phyloP scores from a whole-genome alignment of 2,113 vertebrate species.

The Smithornis capensis region DNA sequence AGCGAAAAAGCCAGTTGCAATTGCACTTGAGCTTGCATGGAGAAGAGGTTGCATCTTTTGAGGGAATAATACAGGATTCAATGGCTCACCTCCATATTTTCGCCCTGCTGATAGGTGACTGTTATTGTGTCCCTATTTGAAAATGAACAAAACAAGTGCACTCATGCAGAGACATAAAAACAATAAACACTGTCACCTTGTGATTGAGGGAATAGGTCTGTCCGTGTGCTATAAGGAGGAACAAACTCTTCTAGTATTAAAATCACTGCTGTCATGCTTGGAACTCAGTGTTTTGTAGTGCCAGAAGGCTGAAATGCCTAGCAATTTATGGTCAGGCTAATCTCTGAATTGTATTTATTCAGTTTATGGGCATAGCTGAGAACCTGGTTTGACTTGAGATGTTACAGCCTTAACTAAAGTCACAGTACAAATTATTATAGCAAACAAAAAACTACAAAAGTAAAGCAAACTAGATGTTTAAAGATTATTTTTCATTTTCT shows the following conservation, averaged over 20 bases:
- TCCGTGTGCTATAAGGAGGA: background rate
- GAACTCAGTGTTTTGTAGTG: background rate
- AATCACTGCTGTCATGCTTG: background rate
- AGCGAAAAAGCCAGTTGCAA: background rate
- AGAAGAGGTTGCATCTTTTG: background rate
- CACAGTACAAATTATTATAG: background rate
- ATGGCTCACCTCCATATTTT: background rate
- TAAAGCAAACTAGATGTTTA: background rate
- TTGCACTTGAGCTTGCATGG: background rate
- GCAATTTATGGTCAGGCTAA: background rate
- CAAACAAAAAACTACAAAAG: background rate
- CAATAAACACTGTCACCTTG: background rate
- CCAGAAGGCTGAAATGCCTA: background rate
- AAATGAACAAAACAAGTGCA: background rate
- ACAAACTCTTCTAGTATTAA: background rate
- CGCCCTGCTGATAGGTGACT: background rate
- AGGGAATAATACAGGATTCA: background rate
- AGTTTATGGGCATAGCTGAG: background rate
- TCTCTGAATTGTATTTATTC: slow-evolving; percentile 18
- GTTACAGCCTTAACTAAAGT: background rate
- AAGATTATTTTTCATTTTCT: background rate
- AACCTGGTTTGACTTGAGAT: background rate
- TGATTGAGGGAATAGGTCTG: background rate
- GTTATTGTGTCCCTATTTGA: background rate
- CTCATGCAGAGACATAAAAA: background rate